Percentiles rank a stretch among this genome's conserved stretches.
Conservation (phyloP, 2,888 invertebrate genomes). For the Opisthograptis luteolata region DNA sequence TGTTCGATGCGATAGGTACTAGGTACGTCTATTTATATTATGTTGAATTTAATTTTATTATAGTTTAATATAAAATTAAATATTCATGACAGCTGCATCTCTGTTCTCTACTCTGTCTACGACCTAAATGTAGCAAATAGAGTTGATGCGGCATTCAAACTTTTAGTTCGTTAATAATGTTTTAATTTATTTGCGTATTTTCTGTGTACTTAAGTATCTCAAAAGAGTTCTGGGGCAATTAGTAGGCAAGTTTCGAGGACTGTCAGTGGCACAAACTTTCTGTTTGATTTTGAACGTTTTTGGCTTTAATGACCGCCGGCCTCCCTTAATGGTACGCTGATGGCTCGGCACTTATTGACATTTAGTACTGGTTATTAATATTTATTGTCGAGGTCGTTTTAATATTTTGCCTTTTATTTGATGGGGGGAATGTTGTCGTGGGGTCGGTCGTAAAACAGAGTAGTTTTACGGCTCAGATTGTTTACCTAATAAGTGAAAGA, state of each 20-base stretch:
- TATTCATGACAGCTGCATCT: too few relatives aligned
- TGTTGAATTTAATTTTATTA: too few relatives aligned
- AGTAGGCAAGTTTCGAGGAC: slow-evolving; percentile 49
- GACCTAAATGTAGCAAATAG: neutral
- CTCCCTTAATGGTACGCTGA: slow-evolving; percentile 60
- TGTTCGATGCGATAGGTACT: too few relatives aligned
- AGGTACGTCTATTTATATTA: too few relatives aligned
- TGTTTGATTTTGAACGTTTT: slow-evolving; percentile 75
- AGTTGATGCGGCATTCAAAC: slow-evolving; percentile 11
- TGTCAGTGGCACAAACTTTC: slow-evolving; percentile 62
- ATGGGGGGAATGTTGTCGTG: slow-evolving; percentile 34
- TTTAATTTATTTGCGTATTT: slow-evolving; percentile 44
- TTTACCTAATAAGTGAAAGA: slow-evolving; percentile 6
- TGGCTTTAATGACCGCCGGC: slow-evolving; percentile 67
- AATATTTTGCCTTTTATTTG: slow-evolving; percentile 43
- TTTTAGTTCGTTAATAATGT: slow-evolving; percentile 20
- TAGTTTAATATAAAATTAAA: too few relatives aligned
- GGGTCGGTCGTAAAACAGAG: slow-evolving; percentile 27
- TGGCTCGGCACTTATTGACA: slow-evolving; percentile 62
- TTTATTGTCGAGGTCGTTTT: slow-evolving; percentile 54
- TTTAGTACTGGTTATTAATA: slow-evolving; percentile 61
- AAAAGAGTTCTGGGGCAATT: slow-evolving; percentile 46
- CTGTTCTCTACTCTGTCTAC: too few relatives aligned
- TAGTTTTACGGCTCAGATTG: slow-evolving; percentile 30
- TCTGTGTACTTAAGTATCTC: slow-evolving; percentile 52